phyloP scores from a whole-genome alignment of 2,113 vertebrate species.

The Symphodus melops region DNA sequence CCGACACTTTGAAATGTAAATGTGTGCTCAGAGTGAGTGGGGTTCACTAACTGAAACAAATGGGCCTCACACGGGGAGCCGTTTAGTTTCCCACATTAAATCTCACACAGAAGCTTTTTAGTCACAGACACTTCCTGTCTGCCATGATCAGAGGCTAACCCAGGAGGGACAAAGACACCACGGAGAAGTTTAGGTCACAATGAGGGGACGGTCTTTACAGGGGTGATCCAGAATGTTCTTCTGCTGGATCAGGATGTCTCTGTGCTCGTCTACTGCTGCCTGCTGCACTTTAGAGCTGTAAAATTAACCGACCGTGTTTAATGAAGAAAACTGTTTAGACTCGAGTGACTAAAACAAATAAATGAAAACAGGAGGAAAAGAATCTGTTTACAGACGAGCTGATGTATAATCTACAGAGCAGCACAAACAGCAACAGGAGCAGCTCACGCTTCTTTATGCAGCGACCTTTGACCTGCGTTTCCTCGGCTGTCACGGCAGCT shows the following conservation, averaged over 20 bases:
- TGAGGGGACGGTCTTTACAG: not conserved
- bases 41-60: slow-evolving; percentile 11
- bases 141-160: slow-evolving; percentile 16
- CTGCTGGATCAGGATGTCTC: not conserved
- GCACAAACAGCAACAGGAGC: no score
- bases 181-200: slow-evolving; percentile 4
- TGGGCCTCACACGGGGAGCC: not conserved
- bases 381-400: no score
- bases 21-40: not conserved
- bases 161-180: slow-evolving; percentile 2
- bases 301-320: no score
- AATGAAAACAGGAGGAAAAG: no score
- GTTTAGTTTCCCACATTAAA: not conserved
- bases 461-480: no score
- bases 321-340: no score
- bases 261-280: no score
- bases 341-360: no score
- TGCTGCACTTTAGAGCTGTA: no score
- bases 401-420: no score
- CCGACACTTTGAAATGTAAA: not conserved
- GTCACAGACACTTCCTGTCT: slow-evolving; percentile 38
- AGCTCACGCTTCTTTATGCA: no score
- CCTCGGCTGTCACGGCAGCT: no score
- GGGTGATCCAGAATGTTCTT: not conserved
- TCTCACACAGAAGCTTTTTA: slow-evolving; percentile 2